Evolutionary conservation across 53 echinoderm and acorn worm genomes (phyloP).

Genomic region (Echinarachnius parma): DNA sequence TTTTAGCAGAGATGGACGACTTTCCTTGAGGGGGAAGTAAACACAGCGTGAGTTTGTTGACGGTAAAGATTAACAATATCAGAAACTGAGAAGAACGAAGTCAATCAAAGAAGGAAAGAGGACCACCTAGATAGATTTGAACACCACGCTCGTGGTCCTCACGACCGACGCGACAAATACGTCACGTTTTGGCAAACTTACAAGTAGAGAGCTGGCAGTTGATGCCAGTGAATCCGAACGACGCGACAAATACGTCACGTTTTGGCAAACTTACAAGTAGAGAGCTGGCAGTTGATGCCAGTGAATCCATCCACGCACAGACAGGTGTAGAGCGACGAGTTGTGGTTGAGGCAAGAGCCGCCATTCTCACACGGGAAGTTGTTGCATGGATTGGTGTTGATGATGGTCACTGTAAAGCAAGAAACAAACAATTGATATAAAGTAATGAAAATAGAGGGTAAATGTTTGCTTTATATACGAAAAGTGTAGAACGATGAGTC

Average conservation of each 20-base stretch:
- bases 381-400: conserved; percentile 76
- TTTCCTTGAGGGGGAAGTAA: too few species aligned
- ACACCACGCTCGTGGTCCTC: too few species aligned
- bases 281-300: conserved; percentile 69
- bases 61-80: too few species aligned
- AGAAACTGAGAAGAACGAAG: too few species aligned
- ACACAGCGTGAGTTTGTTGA: too few species aligned
- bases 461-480: too few species aligned
- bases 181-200: too few species aligned
- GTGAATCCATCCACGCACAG: conserved; percentile 51
- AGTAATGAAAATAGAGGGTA: not conserved
- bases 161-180: too few species aligned
- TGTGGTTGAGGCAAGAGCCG: conserved; percentile 60
- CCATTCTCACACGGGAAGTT: conserved; percentile 91
- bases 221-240: conserved; percentile 58
- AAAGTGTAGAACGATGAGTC: conserved; percentile 67
- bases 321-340: conserved; percentile 66
- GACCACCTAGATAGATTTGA: too few species aligned
- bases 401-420: conserved; percentile 10
- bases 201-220: conserved; percentile 55
- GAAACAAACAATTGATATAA: not conserved
- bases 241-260: conserved; percentile 62
- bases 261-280: conserved; percentile 8
- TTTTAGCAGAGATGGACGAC: too few species aligned
- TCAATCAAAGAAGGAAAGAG: too few species aligned